These are phyloP conservation scores for Rissa tridactyla DNA, from an alignment of 2,113 vertebrate genomes.

Conservation along the genomic window DNA sequence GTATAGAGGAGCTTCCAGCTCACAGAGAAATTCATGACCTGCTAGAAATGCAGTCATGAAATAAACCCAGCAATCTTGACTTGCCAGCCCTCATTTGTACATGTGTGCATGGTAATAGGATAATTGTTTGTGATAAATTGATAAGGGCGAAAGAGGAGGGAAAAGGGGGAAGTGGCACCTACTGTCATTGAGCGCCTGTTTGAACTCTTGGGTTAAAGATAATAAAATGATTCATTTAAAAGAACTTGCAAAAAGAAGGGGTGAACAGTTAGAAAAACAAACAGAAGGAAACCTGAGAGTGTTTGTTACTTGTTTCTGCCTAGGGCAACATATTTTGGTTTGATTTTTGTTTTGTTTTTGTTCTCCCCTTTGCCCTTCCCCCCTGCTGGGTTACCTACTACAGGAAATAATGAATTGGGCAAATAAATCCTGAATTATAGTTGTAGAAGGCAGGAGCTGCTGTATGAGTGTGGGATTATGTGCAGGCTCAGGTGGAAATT, in stretches of 20 bases:
- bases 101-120: fast-evolving
- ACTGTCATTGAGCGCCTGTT: background rate
- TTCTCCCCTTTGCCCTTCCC: background rate
- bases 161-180: background rate
- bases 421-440: background rate
- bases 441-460: background rate
- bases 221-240: background rate
- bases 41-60: background rate
- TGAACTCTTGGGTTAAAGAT: background rate
- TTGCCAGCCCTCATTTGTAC: background rate
- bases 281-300: background rate
- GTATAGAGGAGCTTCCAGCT: background rate
- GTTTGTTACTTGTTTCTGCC: background rate
- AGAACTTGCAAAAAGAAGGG: background rate
- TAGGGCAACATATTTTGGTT: background rate
- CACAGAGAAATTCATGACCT: background rate
- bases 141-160: background rate
- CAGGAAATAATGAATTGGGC: background rate
- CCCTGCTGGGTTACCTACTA: background rate
- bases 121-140: background rate
- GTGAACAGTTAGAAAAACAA: background rate
- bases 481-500: background rate
- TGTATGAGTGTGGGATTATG: fast-evolving
- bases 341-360: background rate
- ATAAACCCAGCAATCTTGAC: background rate